Evolutionary conservation across 1,140 invertebrate genomes (phyloP), one percentile per base, ranked within the genome.

Genomic region (Dufourea novaeangliae): DNA sequence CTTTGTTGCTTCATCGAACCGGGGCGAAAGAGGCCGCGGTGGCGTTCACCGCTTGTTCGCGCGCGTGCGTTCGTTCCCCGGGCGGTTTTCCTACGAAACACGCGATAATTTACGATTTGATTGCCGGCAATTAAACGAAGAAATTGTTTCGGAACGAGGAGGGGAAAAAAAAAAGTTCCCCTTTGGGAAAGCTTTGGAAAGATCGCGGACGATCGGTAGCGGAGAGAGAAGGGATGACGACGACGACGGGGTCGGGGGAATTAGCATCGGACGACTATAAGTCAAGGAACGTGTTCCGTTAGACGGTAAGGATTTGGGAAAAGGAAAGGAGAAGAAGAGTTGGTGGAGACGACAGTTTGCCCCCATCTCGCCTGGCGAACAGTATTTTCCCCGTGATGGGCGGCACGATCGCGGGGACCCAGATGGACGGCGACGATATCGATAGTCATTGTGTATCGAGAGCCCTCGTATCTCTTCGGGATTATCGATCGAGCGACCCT

Each of bases 391-490:
- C 12, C n/a, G 17, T 27, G 73, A 67, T 39, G 44, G 37, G n/a
- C 29, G 25, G 12, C 27, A 39, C 50, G 22, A 62, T 67, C 37
- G 32, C 14, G 20, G 61, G 17, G 6, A 1, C 44, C 62, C 41
- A 78, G 76, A 84, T 84, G 54, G 69, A 71, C 50, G 27, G 12
- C 1, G 22, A 27, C 76, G 82, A 84, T 82, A 82, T 82, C 59
- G 76, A 84, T 66, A 74, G 70, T 81, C 79, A 83, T 80, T 78
- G 78, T 83, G 32, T 64, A 66, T 67, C 39, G 64, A 77, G n/a
- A 66, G 39, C 50, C 50, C 20, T 52, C 22, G 41, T 71, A 71
- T 80, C 50, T 80, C 41, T 32, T 66, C 27, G 50, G 75, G 54
- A 81, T 78, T 78, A 78, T 66, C 75, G 67, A 67, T 81, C 32